Evolutionary conservation across 2,797 vertebrate species (phyloP), one percentile per base, ranked within the genome.

Genomic region (Poecilia gillii): DNA sequence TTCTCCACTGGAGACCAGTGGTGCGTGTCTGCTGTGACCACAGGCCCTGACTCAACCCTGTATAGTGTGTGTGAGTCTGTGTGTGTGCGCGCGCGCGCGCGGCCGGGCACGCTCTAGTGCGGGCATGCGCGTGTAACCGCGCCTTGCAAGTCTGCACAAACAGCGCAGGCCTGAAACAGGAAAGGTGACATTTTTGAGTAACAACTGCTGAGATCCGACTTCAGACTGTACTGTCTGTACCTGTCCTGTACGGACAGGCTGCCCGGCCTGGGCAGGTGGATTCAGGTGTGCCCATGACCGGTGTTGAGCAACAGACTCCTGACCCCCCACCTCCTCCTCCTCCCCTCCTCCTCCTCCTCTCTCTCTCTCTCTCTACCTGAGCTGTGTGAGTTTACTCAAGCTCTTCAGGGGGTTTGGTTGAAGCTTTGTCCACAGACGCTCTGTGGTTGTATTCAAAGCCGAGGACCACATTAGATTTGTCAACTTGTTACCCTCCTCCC

Each of bases 111-210:
- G 79, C 43, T 66, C 68, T 82, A 53, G 85, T 53, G 83, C 31
- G 77, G 23, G 79, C 4, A 77, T 20, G 82, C 73, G 80, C 66
- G 88, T 77, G 82, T 83, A 91, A 92, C 95, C 95, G 94, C 95
- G 91, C 95, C 95, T 96, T 95, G 94, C 94, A 93, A 94, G 94
- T 94, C 94, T 95, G 94, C 95, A 94, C 95, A 95, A 95, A 96
- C 94, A 94, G 90, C 87, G 79, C 92, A 89, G 93, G 86, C 84
- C 91, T 88, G 93, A 96, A 96, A 96, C 96, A 96, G 96, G 96
- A 96, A 96, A 96, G 94, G 96, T 96, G 95, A 96, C 96, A 96
- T 96, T 96, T 96, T 93, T 96, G 86, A 93, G 90, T 93, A 95
- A 95, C 95, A 94, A 95, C 94, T 90, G 90, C 93, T 92, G 91